Evolutionary conservation across 1,140 invertebrate species (phyloP), one percentile per base, ranked within the genome.

Genomic region (Camponotus vicinus): DNA sequence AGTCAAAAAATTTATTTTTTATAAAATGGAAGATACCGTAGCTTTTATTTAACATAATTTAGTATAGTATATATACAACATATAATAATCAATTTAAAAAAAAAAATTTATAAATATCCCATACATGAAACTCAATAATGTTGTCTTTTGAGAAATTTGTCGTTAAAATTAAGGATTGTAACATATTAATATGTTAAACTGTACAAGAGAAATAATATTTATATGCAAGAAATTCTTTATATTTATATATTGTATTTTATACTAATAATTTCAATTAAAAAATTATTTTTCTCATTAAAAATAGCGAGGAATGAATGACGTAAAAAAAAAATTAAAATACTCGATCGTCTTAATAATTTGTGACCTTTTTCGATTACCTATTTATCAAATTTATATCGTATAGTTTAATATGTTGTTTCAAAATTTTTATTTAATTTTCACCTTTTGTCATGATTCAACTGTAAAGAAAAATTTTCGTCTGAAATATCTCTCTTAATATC

Each of bases 401-500:
- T 49, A 63, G 45, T 21, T 80, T 80, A 57, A n/a, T 66, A 70
- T 42, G 52, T 70, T 69, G 77, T 15, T 11, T 45, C 15, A 49
- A 80, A 9, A 4, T 32, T 80, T n/a, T 57, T 40, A 67, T 45
- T 70, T 57, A 57, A 49, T 69, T 34, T 37, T 15, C 21, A 3
- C 61, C n/a, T n/a, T 63, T 27, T 15, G 8, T 63, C 57, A 2
- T 7, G 8, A 49, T n/a, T 52, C 13, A 5, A 66, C 18, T 11
- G 18, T 6, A 66, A 45, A 55, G 49, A 27, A 59, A 42, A 34
- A 6, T 42, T 27, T 18, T 80, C 55, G 21, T 32, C 45, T 77
- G 42, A 77, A 76, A 77, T 77, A 77, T 73, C 49, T 52, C 49
- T 52, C 49, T 52, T 52, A 52, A 27, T 76, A 42, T 76, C 69